A percentile compares a stretch with the other conserved stretches of the same genome.
phyloP scores from a whole-genome alignment of 1,140 invertebrate genomes.

The Wiebesia pumilae region DNA sequence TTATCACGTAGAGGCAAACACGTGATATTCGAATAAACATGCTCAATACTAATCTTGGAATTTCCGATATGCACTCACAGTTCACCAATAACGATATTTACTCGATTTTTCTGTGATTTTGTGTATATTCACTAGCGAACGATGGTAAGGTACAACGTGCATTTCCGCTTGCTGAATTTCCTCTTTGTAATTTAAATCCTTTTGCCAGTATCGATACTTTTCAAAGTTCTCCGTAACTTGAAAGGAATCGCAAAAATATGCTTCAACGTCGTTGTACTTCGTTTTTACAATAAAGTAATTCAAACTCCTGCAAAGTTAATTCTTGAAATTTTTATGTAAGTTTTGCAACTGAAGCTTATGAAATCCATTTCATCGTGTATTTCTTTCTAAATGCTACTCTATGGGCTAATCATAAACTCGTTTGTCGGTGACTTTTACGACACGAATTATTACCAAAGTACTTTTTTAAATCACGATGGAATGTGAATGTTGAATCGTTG shows the following conservation, averaged over 20 bases:
- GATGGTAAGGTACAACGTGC: not conserved
- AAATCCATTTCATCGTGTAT: no score
- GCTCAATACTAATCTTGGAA: not conserved
- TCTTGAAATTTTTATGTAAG: no score
- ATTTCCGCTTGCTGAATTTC: not conserved
- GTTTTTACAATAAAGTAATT: not conserved
- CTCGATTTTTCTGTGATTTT: constrained; percentile 8
- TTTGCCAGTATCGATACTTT: not conserved
- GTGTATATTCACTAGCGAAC: not conserved
- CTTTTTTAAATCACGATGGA: no score
- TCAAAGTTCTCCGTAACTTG: not conserved
- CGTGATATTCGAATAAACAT: not conserved
- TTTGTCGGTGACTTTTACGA: no score
- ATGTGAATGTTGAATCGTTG: no score
- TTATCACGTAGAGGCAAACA: not conserved
- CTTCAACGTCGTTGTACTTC: not conserved
- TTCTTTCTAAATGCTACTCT: no score
- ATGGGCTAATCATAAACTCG: no score
- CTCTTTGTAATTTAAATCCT: constrained; percentile 14
- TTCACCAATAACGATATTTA: constrained; percentile 9
- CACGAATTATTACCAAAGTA: no score
- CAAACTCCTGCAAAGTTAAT: not conserved
- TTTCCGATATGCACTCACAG: not conserved
- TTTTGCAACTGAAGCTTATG: no score
- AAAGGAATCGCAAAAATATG: not conserved